These are phyloP conservation scores for Parotia lawesii DNA, from an alignment of 2,113 vertebrate species.

Conservation along the genomic window DNA sequence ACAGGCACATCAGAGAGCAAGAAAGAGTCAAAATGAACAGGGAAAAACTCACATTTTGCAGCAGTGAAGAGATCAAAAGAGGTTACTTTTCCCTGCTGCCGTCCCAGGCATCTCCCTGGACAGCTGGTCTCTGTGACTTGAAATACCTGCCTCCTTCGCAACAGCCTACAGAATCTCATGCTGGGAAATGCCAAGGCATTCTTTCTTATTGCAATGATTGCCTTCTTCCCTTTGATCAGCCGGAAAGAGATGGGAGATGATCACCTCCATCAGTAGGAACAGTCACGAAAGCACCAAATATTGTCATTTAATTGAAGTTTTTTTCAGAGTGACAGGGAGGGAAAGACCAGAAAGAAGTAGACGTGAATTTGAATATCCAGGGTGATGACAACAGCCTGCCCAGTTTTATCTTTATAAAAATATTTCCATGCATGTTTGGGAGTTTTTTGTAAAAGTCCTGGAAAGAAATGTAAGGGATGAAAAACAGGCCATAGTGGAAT, in stretches of 20 bases:
- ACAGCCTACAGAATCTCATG: conserved; percentile 46
- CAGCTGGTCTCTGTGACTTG: conserved; percentile 11
- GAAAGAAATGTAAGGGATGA: not conserved
- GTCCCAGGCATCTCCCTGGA: conserved; percentile 21
- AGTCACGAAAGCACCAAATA: not conserved
- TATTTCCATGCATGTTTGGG: not conserved
- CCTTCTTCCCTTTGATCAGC: conserved; percentile 37
- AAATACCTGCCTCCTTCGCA: conserved; percentile 49
- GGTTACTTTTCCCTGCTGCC: conserved; percentile 8
- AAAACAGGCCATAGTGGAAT: not conserved
- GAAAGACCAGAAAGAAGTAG: not conserved
- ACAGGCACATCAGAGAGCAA: conserved; percentile 25
- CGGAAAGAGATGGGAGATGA: not conserved
- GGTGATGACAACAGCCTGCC: not conserved
- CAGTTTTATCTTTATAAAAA: not conserved
- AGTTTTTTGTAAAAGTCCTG: not conserved
- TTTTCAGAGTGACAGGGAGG: not conserved
- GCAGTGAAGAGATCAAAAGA: conserved; percentile 30
- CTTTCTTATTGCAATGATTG: not conserved
- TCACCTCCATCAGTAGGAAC: not conserved
- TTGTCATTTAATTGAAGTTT: not conserved
- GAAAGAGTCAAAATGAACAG: not conserved
- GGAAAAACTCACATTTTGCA: not conserved
- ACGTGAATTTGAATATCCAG: not conserved
- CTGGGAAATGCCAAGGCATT: conserved; percentile 29